These are phyloP conservation scores for Gopherus flavomarginatus DNA, from an alignment of 2,113 vertebrate genomes.

Conservation along the genomic window DNA sequence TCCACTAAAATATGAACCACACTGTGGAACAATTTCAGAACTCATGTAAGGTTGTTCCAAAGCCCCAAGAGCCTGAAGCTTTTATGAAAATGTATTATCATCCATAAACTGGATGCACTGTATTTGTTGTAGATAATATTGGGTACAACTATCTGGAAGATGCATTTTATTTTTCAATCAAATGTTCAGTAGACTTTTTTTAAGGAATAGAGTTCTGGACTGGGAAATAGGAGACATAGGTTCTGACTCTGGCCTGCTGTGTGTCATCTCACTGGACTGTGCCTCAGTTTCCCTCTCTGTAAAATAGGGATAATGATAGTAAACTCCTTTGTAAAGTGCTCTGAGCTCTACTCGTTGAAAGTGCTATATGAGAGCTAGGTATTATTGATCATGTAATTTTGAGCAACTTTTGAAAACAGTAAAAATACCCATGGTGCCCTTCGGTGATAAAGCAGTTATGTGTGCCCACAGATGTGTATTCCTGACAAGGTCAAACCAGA, in stretches of 20 bases:
- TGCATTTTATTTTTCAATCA: neutral
- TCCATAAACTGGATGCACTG: neutral
- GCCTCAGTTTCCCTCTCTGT: neutral
- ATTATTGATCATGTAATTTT: neutral
- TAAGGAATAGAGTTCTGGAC: neutral
- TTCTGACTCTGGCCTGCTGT: neutral
- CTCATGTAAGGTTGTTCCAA: neutral
- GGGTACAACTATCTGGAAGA: neutral
- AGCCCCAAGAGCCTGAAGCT: neutral
- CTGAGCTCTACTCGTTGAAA: neutral
- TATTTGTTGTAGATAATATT: neutral
- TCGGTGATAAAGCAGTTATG: neutral
- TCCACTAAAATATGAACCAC: neutral
- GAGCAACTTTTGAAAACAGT: neutral
- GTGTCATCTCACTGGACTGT: neutral
- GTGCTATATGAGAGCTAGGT: neutral
- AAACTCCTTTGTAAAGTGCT: neutral
- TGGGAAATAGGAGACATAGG: neutral
- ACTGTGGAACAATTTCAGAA: neutral
- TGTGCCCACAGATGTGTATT: neutral
- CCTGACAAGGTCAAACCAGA: rapidly evolving
- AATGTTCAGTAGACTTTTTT: neutral
- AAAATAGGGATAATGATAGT: neutral
- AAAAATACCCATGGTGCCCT: neutral
- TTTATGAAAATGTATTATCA: neutral